Evolutionary conservation across 2,888 invertebrate species (phyloP).

Genomic region (Pristionchus entomophagus): DNA sequence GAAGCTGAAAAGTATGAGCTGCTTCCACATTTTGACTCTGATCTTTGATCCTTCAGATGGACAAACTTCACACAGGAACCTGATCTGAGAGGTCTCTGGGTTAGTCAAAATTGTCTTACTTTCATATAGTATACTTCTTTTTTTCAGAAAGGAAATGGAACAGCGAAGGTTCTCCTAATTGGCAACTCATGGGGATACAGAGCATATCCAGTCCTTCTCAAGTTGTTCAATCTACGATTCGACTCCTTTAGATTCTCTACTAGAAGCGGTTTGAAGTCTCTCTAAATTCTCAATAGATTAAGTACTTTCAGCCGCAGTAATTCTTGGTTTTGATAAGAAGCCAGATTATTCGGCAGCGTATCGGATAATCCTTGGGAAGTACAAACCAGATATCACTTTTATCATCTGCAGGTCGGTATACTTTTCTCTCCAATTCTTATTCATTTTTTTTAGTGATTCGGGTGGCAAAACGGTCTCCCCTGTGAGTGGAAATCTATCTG

Average conservation of each 20-base stretch:
- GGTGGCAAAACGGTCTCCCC: background rate
- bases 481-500: background rate
- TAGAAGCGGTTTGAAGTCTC: background rate
- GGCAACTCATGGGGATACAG: constrained; percentile 43
- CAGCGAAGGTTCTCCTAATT: constrained; percentile 38
- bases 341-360: background rate
- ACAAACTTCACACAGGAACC: constrained; percentile 3
- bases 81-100: background rate
- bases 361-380: background rate
- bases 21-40: background rate
- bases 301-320: background rate
- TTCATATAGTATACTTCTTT: background rate
- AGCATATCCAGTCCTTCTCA: constrained; percentile 29
- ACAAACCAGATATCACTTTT: constrained; percentile 11
- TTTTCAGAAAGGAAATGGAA: constrained; percentile 35
- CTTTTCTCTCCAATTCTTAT: background rate
- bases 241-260: background rate
- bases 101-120: background rate
- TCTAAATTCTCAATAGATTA: background rate
- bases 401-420: background rate
- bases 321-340: constrained; percentile 8
- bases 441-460: background rate
- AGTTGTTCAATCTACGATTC: constrained; percentile 10
- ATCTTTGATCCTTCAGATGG: background rate
- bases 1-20: background rate